These are phyloP conservation scores for Buteo buteo DNA, from an alignment of 2,113 vertebrate genomes.

Conservation along the genomic window DNA sequence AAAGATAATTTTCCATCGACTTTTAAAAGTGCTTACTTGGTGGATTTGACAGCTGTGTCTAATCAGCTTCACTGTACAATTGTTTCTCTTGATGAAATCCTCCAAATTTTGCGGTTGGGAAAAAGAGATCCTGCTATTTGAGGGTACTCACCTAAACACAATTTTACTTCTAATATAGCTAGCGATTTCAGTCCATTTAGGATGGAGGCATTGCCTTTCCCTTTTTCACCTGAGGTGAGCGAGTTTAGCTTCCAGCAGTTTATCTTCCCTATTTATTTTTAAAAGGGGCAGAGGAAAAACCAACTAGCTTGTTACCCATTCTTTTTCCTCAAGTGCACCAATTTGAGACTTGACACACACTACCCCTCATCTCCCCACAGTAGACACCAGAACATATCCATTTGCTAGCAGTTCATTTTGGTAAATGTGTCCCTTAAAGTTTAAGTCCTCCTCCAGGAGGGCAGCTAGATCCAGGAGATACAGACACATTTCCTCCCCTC, in stretches of 20 bases:
- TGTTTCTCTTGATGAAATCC: background rate
- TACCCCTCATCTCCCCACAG: background rate
- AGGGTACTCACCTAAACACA: background rate
- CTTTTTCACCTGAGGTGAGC: background rate
- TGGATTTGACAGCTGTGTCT: background rate
- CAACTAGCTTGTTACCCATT: background rate
- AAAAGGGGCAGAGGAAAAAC: background rate
- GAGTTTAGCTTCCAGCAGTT: background rate
- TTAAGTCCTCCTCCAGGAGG: background rate
- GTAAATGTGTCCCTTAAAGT: accelerated
- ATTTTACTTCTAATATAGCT: background rate
- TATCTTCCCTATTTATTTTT: background rate
- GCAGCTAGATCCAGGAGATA: background rate
- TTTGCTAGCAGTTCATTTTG: background rate
- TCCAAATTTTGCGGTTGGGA: background rate
- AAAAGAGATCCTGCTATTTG: background rate
- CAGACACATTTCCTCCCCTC: background rate
- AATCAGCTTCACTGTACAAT: background rate
- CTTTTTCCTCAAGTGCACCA: background rate
- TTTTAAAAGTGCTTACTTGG: background rate
- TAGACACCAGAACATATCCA: background rate
- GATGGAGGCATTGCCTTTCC: background rate
- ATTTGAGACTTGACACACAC: background rate
- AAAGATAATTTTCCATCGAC: background rate
- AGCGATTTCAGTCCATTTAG: background rate